Evolutionary conservation across 2,888 invertebrate species (phyloP), one percentile per base, ranked within the genome.

Genomic region (Ypsolopha scabrella): DNA sequence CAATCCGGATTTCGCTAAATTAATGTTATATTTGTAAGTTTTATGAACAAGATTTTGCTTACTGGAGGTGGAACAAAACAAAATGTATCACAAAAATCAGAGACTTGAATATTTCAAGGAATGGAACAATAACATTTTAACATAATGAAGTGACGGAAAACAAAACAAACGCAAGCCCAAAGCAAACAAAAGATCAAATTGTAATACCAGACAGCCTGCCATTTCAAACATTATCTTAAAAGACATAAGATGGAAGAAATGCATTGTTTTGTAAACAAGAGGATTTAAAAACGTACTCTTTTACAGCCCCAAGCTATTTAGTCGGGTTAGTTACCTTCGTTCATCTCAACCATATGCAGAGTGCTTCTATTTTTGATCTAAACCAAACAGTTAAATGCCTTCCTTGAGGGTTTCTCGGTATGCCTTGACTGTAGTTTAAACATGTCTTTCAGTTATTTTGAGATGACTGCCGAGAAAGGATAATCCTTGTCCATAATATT

Each of bases 251-350:
- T 36, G 56, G 45, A 52, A 57, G 69, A 75, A 79, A 80, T 78
- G 79, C 77, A 75, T 76, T 80, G 80, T 81, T 76, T 72, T 71
- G 64, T 63, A 79, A 80, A 82, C 79, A 79, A 67, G 8, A 36
- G 58, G 57, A 55, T 59, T 61, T 63, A 61, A 62, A 64, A 68
- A 43, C 47, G 48, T 48, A n/a, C 36, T 51, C 51, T 55, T 57
- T 57, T 54, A 54, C 53, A 48, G 52, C 48, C 14, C 38, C 47
- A 51, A 51, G 58, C 60, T 60, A 62, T 62, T 62, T 59, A 56
- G 55, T 52, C 55, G 55, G 61, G 58, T 60, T 53, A 55, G 54
- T 57, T 59, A 59, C 63, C 61, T 60, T 59, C 50, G 41, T 56
- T 50, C 56, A 57, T 56, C 57, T 50, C 45, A 35, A 50, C 43